Base-by-base conservation (phyloP, 2,797 vertebrate genomes). In the Anas georgica region DNA sequence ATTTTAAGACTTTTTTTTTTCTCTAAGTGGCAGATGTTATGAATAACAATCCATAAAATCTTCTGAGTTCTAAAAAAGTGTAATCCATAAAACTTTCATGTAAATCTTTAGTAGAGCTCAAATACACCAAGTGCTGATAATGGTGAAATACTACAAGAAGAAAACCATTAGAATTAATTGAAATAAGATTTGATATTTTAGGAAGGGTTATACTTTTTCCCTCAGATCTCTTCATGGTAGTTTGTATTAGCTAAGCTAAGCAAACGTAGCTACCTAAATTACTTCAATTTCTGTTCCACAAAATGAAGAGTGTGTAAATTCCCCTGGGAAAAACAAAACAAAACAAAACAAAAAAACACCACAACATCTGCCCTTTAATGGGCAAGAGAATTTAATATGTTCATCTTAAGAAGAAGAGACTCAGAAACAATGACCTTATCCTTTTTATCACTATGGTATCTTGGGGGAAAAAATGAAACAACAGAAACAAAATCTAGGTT, bases 1-100 rank as follows among this genome's bases (percentile, higher is more conserved):
- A 22, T 96, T 97, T 96, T 91, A 97, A 96, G 90, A 76, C 31
- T 96, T 97, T 93, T 97, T 93, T 48, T 74, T 97, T 83, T 54
- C 96, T 83, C 31, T 96, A 97, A 97, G 96, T 96, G 94, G 93
- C 96, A 98, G 97, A 97, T 97, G 96, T 97, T 98, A 97, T 95
- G 96, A 98, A 97, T 97, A 98, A 97, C 96, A 97, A 98, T 94
- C 88, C 39, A 88, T 88, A 94, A 97, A 97, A 95, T 96, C 89
- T 74, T 95, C 93, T 94, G 95, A 97, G 97, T 97, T 97, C 93
- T 94, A 86, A 97, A 90, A 95, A 96, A 86, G 69, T 79, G 12
- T 85, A 70, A 96, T 96, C 91, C 92, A 97, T 98, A 97, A 98
- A 97, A 94, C 88, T 94, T 95, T 85, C 63, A 83, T 94, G 97